A percentile compares a stretch with the other conserved stretches of the same genome.
phyloP scores from a whole-genome alignment of 23 tunicate species.

The Phallusia fumigata region DNA sequence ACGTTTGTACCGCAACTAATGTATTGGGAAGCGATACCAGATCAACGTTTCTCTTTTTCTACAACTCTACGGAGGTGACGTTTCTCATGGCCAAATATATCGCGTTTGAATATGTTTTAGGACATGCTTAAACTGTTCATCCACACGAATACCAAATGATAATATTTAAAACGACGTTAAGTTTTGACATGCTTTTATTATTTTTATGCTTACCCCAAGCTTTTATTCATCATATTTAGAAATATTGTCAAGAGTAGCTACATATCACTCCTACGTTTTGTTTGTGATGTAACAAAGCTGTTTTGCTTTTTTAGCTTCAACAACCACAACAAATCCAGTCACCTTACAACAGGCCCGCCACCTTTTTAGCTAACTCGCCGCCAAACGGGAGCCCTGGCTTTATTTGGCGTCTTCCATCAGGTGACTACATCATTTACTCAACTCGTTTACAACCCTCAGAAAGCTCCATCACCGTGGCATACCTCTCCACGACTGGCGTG shows the following conservation, averaged over 20 bases:
- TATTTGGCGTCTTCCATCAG: constrained; percentile 48
- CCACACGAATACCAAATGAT: too few species aligned
- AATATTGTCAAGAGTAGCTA: too few species aligned
- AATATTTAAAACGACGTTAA: too few species aligned
- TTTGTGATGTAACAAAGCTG: background rate
- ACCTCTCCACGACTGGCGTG: constrained; percentile 21
- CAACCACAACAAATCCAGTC: background rate
- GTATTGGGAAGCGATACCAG: constrained; percentile 40
- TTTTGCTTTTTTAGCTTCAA: background rate
- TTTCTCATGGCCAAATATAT: too few species aligned
- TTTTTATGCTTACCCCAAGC: too few species aligned
- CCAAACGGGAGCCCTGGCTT: constrained; percentile 17
- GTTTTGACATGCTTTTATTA: too few species aligned
- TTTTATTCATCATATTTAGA: too few species aligned
- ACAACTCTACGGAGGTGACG: constrained; percentile 60
- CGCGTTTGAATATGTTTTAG: too few species aligned
- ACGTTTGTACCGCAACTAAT: constrained; percentile 70
- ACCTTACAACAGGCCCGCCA: background rate
- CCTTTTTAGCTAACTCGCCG: constrained; percentile 6
- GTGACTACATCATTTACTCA: constrained; percentile 32
- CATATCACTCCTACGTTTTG: too few species aligned
- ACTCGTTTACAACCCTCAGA: background rate
- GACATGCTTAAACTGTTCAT: too few species aligned
- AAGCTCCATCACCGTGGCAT: background rate
- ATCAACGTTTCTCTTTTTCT: constrained; percentile 57